These are phyloP conservation scores for Palythoa grandis DNA, from an alignment of 92 coral and sea anemone species.

Conservation along the genomic window DNA sequence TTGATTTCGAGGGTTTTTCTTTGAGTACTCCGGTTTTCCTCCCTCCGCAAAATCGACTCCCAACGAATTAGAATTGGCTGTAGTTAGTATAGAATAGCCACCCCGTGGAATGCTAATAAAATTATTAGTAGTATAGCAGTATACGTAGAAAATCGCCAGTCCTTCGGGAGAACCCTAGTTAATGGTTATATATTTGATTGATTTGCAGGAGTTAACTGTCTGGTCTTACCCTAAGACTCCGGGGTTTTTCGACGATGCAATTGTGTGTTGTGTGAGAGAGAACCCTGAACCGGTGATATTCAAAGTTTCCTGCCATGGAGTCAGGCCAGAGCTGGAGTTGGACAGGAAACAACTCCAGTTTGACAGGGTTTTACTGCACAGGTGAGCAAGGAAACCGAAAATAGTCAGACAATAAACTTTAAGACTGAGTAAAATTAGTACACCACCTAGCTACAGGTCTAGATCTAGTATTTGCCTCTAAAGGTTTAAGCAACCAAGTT, in stretches of 20 bases:
- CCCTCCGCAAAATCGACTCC: too few relatives aligned
- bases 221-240: constrained; percentile 99
- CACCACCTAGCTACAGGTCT: too few relatives aligned
- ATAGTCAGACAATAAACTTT: background rate
- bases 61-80: too few relatives aligned
- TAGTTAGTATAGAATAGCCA: too few relatives aligned
- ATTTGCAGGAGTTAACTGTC: constrained; percentile 68
- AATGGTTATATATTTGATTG: background rate
- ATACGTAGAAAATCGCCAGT: too few relatives aligned
- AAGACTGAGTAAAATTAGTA: too few relatives aligned
- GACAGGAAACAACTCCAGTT: constrained; percentile 95
- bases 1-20: too few relatives aligned
- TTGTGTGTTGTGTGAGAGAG: constrained; percentile 95
- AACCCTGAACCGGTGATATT: constrained; percentile 96
- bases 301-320: constrained; percentile 91
- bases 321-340: constrained; percentile 94
- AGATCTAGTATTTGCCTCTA: too few relatives aligned
- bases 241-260: constrained; percentile 93
- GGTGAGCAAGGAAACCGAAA: constrained; percentile 51
- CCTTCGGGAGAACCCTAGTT: background rate
- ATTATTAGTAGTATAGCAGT: too few relatives aligned
- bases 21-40: too few relatives aligned
- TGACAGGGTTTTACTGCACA: constrained; percentile 95
- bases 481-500: too few relatives aligned
- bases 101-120: too few relatives aligned